Evolutionary conservation across 1,140 invertebrate genomes (phyloP).

Genomic region (Drosophila insularis): DNA sequence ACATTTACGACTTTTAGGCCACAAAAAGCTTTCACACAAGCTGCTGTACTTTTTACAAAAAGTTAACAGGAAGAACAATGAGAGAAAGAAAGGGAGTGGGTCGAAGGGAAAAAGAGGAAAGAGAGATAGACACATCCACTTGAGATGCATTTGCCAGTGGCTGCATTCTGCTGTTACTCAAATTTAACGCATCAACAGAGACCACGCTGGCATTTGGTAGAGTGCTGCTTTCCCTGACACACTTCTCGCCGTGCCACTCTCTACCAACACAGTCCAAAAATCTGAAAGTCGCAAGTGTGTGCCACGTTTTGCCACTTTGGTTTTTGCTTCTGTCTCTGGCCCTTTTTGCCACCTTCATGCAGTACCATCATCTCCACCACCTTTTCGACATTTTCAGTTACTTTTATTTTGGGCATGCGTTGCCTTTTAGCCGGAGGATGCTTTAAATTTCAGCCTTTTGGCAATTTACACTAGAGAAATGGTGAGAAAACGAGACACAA

Average conservation of each 20-base stretch:
- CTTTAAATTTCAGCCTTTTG: conserved; percentile 60
- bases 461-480: conserved; percentile 39
- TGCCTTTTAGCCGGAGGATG: conserved; percentile 35
- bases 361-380: neutral
- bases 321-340: neutral
- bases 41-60: neutral
- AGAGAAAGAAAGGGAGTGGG: neutral
- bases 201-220: conserved; percentile 17
- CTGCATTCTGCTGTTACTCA: conserved; percentile 18
- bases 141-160: conserved; percentile 15
- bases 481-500: conserved; percentile 1
- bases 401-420: conserved; percentile 28
- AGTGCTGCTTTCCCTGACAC: neutral
- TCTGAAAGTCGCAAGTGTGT: conserved; percentile 19
- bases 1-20: neutral
- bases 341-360: neutral
- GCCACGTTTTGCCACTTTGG: conserved; percentile 28
- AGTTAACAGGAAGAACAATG: neutral
- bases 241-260: neutral
- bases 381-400: conserved; percentile 26
- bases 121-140: conserved; percentile 2
- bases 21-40: conserved; percentile 8
- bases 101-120: neutral
- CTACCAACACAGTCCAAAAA: conserved; percentile 1
- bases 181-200: conserved; percentile 46